Base-by-base conservation (phyloP, 2,888 invertebrate genomes). In the Polyploca ridens region DNA sequence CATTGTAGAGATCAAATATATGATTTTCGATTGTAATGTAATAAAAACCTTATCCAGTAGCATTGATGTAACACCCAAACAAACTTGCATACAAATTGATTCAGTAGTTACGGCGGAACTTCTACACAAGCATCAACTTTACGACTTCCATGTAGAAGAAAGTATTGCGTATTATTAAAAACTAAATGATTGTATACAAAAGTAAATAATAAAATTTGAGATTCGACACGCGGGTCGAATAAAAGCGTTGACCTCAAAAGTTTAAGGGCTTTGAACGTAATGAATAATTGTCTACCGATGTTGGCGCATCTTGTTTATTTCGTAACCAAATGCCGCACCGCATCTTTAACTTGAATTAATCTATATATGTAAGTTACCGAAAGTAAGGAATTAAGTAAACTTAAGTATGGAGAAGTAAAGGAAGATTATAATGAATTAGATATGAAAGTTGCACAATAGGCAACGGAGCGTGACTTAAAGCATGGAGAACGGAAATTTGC, bases 211-310 rank as follows among this genome's bases (percentile, higher is more conserved):
- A 54, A 16, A 54, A 61, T 61, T 41, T 44, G 44, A 41, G 41
- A 61, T 61, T 61, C 61, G 41, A 33, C 41, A 61, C 27, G 33
- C 13, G 19, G 61, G 61, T 61, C 41, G 27, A 38, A 16, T 11
- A 61, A 41, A 61, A 19, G 11, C 41, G 38, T 61, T 41, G 61
- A 61, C 41, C 61, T 44, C 61, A 16, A 41, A 61, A 27, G 8
- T 61, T 16, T 10, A 61, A 61, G 61, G 61, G 61, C 61, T 61
- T 41, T 41, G 27, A 41, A 54, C 54, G 54, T 19, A 54, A 44
- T 44, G 10, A 19, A 61, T 41, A 61, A 61, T 59, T 11, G 59
- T 10, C 59, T 35, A 59, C 35, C 38, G 13, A 59, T 38, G 61
- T 61, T 44, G 27, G 41, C 41, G 19, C 61, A 41, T 19, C 41